Conservation (phyloP, 2,888 invertebrate genomes). For the Portevinia maculata region DNA sequence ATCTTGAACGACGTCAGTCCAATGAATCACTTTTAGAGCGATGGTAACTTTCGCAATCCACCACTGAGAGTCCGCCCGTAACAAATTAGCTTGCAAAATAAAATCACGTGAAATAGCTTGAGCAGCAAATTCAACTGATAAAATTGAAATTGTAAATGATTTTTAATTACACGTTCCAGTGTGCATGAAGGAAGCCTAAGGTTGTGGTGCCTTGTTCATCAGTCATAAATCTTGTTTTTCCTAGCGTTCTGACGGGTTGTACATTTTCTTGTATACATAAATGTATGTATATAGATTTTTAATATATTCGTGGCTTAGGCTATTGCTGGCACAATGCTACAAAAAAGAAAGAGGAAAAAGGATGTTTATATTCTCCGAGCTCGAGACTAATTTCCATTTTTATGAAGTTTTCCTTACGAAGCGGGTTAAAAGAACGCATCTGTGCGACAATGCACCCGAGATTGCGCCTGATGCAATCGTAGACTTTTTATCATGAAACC, state of each 20-base stretch:
- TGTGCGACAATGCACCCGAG: neutral
- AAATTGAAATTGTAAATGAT: constrained; percentile 47
- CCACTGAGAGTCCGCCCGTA: no score
- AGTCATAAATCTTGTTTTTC: constrained; percentile 33
- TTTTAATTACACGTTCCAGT: constrained; percentile 26
- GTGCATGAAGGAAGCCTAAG: no score
- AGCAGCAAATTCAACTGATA: neutral
- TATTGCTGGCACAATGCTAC: constrained; percentile 17
- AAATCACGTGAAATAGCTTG: neutral
- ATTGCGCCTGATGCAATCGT: constrained; percentile 1
- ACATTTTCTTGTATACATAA: constrained; percentile 9
- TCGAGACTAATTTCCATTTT: constrained; percentile 57
- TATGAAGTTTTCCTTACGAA: constrained; percentile 57
- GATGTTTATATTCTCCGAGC: constrained; percentile 1
- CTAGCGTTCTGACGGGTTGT: neutral
- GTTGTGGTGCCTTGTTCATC: neutral
- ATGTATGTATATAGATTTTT: neutral
- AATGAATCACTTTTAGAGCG: no score
- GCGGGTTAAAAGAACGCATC: neutral
- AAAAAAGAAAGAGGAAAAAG: constrained; percentile 2
- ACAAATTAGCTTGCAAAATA: neutral
- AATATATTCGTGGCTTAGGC: constrained; percentile 27
- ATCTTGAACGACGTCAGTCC: no score
- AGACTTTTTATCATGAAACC: constrained; percentile 43
- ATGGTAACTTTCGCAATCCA: no score